Conservation (phyloP, 2,888 invertebrate species). For the Gastracanthus pulcherrimus region DNA sequence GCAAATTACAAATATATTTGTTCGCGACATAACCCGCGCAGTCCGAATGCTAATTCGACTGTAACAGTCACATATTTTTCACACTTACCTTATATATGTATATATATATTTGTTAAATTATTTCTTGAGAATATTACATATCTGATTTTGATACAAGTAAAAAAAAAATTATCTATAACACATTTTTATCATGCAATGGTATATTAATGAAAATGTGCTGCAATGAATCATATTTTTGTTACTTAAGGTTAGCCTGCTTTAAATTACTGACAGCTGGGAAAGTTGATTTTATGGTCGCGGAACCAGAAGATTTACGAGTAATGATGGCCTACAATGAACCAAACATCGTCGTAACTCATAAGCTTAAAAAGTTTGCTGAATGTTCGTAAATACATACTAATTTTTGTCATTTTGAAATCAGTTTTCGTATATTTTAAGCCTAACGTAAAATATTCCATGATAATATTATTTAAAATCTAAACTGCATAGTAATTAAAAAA, state of each 20-base stretch:
- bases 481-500: not conserved
- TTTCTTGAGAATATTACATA: not conserved
- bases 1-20: no score
- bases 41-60: no score
- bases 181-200: not conserved
- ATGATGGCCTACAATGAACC: conserved; percentile 80
- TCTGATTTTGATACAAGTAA: not conserved
- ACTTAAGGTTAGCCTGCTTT: conserved; percentile 85
- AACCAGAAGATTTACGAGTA: conserved; percentile 89
- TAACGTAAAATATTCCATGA: not conserved
- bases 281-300: conserved; percentile 91
- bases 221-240: not conserved
- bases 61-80: no score
- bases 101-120: not conserved
- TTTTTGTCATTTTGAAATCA: not conserved
- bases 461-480: not conserved
- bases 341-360: conserved; percentile 81
- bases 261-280: conserved; percentile 86
- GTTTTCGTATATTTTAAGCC: not conserved
- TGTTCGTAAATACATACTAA: conserved; percentile 8
- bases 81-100: no score
- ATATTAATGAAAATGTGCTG: not conserved
- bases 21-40: no score
- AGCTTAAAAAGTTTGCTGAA: conserved; percentile 27
- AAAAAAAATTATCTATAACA: not conserved